These are phyloP conservation scores for Luehdorfia chinensis DNA, from an alignment of 1,140 invertebrate species.

Conservation along the genomic window DNA sequence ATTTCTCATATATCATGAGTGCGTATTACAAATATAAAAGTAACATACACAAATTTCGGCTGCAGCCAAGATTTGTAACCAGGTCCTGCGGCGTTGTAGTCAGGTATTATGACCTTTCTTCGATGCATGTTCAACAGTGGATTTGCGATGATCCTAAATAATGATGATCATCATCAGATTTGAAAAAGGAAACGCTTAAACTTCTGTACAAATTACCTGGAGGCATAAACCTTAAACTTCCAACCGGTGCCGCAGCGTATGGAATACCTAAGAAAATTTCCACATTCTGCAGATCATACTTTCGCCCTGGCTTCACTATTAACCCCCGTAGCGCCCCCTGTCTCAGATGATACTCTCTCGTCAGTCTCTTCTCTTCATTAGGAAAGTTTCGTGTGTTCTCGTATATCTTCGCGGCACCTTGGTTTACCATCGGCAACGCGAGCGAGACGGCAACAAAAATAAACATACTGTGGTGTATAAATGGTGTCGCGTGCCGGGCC, in stretches of 20 bases:
- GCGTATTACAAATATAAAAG: too few relatives aligned
- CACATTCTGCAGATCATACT: conserved; percentile 75
- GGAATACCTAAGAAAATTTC: conserved; percentile 88
- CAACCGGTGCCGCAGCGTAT: conserved; percentile 93
- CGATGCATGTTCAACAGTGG: too few relatives aligned
- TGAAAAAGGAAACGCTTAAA: too few relatives aligned
- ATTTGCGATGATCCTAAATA: too few relatives aligned
- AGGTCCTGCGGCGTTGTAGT: too few relatives aligned
- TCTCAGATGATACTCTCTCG: conserved; percentile 74
- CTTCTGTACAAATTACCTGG: too few relatives aligned
- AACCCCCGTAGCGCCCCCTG: conserved; percentile 79
- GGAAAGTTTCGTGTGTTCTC: conserved; percentile 46
- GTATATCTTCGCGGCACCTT: conserved; percentile 52
- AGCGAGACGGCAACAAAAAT: conserved; percentile 68
- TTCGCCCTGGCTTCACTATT: conserved; percentile 76
- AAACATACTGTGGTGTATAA: conserved; percentile 70
- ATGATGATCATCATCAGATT: too few relatives aligned
- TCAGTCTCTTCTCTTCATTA: conserved; percentile 60
- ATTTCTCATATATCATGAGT: too few relatives aligned
- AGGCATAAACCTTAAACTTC: conserved; percentile 90
- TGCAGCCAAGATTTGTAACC: too few relatives aligned
- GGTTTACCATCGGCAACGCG: conserved; percentile 54
- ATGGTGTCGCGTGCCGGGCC: conserved; percentile 54
- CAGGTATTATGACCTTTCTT: too few relatives aligned
- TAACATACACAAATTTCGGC: too few relatives aligned